phyloP scores from a whole-genome alignment of 1,140 invertebrate species.

The Thaumatotibia leucotreta region DNA sequence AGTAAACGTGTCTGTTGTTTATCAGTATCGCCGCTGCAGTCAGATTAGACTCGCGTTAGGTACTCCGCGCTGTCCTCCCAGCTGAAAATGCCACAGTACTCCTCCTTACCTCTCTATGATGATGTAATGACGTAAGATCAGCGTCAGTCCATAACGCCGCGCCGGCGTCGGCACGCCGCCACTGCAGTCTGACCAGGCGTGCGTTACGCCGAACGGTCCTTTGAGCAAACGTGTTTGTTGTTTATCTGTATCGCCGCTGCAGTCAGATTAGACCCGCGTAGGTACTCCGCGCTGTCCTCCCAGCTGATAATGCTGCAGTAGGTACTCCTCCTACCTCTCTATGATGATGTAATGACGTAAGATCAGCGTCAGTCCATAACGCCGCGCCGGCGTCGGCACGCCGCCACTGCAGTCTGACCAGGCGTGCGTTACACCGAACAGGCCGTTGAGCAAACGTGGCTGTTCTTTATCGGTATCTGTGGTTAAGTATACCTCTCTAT shows the following conservation, averaged over 20 bases:
- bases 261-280: too few species aligned
- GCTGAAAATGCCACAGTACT: too few species aligned
- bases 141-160: conserved; percentile 50
- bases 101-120: conserved; percentile 18
- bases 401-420: conserved; percentile 62
- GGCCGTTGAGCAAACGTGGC: conserved; percentile 49
- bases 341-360: conserved; percentile 54
- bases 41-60: too few species aligned
- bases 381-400: conserved; percentile 33
- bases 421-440: conserved; percentile 53
- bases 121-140: conserved; percentile 58
- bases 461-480: conserved; percentile 64
- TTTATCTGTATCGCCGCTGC: conserved; percentile 64
- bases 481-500: conserved; percentile 64
- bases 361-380: conserved; percentile 56
- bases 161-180: conserved; percentile 46
- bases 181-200: conserved; percentile 56
- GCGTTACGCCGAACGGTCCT: conserved; percentile 57
- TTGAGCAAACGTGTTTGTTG: conserved; percentile 50
- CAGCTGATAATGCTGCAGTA: too few species aligned
- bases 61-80: too few species aligned
- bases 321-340: background rate
- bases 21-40: conserved; percentile 61
- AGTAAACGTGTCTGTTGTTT: conserved; percentile 54
- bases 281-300: too few species aligned